Percentiles rank a stretch among this genome's conserved stretches.
These are phyloP conservation scores for Saccostrea echinata DNA, from an alignment of 1,140 invertebrate genomes.

Conservation along the genomic window DNA sequence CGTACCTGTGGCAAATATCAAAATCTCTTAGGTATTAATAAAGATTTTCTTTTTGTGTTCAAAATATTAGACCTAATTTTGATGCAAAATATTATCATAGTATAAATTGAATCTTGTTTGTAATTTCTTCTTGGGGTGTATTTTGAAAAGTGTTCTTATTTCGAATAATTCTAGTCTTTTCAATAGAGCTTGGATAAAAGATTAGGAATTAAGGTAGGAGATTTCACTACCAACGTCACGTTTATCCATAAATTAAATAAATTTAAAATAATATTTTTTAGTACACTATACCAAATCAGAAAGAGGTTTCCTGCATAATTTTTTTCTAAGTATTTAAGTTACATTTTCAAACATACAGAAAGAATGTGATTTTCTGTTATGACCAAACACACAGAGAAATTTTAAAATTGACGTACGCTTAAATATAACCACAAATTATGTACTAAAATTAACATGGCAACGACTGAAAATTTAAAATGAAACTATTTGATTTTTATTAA, in stretches of 20 bases:
- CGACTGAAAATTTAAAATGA: no score
- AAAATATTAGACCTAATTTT: constrained; percentile 34
- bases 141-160: constrained; percentile 26
- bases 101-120: constrained; percentile 37
- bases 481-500: no score
- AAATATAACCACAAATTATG: no score
- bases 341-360: no score
- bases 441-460: no score
- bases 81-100: constrained; percentile 30
- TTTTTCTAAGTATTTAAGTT: no score
- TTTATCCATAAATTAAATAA: constrained; percentile 23
- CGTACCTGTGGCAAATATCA: constrained; percentile 12
- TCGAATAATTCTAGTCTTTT: background rate
- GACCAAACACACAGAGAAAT: no score
- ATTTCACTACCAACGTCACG: background rate
- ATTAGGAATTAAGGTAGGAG: background rate
- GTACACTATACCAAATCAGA: no score
- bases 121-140: constrained; percentile 37
- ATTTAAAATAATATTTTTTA: background rate
- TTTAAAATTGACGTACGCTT: no score
- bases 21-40: constrained; percentile 32
- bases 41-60: constrained; percentile 34
- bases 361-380: no score
- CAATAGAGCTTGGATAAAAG: constrained; percentile 6
- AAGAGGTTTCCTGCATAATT: no score